phyloP scores from a whole-genome alignment of 2,888 invertebrate genomes.

The Drosophila neotestacea region DNA sequence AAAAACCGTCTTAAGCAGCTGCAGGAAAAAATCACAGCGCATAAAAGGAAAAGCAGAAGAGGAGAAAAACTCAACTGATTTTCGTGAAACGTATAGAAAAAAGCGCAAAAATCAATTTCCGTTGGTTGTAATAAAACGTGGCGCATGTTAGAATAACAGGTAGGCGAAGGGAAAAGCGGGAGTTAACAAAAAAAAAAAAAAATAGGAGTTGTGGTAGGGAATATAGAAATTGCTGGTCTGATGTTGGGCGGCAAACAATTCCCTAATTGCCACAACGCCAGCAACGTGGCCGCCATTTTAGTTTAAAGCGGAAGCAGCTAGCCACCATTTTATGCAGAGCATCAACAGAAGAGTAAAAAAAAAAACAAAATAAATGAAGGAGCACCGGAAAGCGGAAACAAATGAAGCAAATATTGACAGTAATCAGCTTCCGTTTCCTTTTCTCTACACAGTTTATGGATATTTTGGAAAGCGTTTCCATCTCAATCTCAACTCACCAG shows the following conservation, averaged over 20 bases:
- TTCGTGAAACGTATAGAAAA: conserved; percentile 36
- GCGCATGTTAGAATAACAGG: conserved; percentile 61
- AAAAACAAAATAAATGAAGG: conserved; percentile 16
- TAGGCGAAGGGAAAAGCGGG: conserved; percentile 24
- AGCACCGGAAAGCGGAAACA: conserved; percentile 60
- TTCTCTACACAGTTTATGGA: conserved; percentile 11
- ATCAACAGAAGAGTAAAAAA: conserved; percentile 29
- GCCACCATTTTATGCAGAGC: conserved; percentile 51
- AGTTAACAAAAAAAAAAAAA: not conserved
- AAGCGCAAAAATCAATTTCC: conserved; percentile 77
- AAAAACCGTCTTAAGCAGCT: conserved; percentile 64
- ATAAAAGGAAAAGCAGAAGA: conserved; percentile 35
- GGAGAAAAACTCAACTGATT: conserved; percentile 37
- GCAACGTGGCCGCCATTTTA: conserved; percentile 49
- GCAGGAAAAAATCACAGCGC: conserved; percentile 48
- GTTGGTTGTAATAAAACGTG: conserved; percentile 69
- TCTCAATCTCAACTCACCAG: conserved; percentile 86
- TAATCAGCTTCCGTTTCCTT: conserved; percentile 76
- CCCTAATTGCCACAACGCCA: conserved; percentile 67
- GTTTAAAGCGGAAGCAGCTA: conserved; percentile 58
- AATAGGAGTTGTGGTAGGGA: conserved; percentile 19
- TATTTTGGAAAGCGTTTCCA: conserved; percentile 5
- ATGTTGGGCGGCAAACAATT: conserved; percentile 57
- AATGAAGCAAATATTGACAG: conserved; percentile 81
- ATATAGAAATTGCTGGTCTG: conserved; percentile 44